Evolutionary conservation across 92 coral and sea anemone species (phyloP).

Genomic region (Zoanthus gigantus): DNA sequence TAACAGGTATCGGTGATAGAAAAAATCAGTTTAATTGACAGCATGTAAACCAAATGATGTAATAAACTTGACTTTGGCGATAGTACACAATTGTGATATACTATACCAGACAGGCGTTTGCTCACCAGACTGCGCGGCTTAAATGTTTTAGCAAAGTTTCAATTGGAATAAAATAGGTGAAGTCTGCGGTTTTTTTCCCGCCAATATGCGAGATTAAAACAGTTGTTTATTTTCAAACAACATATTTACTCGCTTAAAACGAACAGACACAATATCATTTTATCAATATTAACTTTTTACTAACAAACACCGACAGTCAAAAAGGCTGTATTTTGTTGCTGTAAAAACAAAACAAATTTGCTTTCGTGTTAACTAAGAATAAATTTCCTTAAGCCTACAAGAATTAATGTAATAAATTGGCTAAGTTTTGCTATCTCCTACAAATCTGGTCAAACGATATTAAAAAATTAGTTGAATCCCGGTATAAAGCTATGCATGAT

Average conservation of each 20-base stretch:
- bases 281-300: neutral
- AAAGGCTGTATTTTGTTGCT: neutral
- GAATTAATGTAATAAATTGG: neutral
- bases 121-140: neutral
- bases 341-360: neutral
- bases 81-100: neutral
- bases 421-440: neutral
- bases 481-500: neutral
- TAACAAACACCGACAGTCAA: neutral
- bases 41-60: neutral
- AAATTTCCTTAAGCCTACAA: neutral
- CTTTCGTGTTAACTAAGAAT: no score
- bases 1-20: slow-evolving; percentile 18
- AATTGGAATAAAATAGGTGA: neutral
- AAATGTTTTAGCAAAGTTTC: neutral
- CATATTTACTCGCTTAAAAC: neutral
- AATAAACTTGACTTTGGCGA: neutral
- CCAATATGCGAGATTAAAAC: neutral
- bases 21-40: neutral
- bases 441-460: neutral
- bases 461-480: neutral
- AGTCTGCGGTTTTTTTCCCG: neutral
- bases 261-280: neutral
- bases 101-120: neutral
- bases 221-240: neutral